phyloP scores from a whole-genome alignment of 2,888 invertebrate species.

The Heliconius aoede region DNA sequence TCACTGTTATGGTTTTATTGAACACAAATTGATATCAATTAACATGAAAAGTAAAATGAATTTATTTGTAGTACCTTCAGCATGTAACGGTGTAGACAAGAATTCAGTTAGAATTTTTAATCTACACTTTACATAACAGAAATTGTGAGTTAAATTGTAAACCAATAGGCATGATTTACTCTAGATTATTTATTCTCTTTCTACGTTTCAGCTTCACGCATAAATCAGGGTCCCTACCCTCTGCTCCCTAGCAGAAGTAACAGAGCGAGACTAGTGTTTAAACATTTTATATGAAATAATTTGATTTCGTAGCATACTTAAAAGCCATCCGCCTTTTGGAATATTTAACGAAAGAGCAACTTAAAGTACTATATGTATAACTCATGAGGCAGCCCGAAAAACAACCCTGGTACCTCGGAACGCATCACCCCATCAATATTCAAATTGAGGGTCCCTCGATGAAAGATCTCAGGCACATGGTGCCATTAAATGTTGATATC shows the following conservation, averaged over 20 bases:
- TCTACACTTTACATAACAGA: no score
- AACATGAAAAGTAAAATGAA: not conserved
- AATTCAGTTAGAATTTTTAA: no score
- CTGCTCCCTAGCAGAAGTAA: no score
- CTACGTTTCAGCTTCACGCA: no score
- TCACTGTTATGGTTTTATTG: constrained; percentile 2
- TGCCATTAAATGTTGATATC: constrained; percentile 77
- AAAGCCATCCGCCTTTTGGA: constrained; percentile 18
- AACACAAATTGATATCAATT: constrained; percentile 10
- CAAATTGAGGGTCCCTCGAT: constrained; percentile 73
- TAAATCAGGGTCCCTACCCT: no score
- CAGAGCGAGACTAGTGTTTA: no score
- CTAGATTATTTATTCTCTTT: no score
- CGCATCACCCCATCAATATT: constrained; percentile 74
- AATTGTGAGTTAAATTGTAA: not conserved
- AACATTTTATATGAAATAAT: constrained; percentile 2
- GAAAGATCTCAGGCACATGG: constrained; percentile 74
- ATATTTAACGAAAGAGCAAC: constrained; percentile 27
- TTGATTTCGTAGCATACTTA: not conserved
- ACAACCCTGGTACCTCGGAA: constrained; percentile 57
- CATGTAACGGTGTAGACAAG: not conserved
- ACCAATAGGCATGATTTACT: not conserved
- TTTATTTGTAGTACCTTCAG: not conserved
- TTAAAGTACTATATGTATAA: constrained; percentile 52
- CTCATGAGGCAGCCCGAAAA: constrained; percentile 60